phyloP scores from a whole-genome alignment of 2,113 vertebrate species.

The Potamarius usumacintae region DNA sequence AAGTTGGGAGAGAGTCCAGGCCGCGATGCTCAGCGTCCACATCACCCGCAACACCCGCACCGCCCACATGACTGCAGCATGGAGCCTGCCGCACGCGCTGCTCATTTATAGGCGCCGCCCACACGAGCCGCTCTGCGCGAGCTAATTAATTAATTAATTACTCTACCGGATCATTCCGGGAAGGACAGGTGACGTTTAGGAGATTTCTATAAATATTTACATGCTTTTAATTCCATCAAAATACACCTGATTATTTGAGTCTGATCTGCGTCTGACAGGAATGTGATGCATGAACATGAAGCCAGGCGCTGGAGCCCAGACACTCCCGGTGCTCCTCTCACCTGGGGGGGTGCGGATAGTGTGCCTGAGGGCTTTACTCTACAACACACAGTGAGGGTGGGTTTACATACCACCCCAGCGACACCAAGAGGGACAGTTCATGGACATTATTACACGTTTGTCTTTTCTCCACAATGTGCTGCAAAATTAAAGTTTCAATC shows the following conservation, averaged over 20 bases:
- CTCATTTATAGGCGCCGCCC: not conserved
- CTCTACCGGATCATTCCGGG: not conserved
- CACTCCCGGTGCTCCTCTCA: too few species aligned
- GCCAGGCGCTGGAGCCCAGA: too few species aligned
- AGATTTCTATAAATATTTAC: not conserved
- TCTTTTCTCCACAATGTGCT: too few species aligned
- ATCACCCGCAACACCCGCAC: constrained; percentile 2
- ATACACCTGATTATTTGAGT: not conserved
- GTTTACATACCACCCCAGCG: not conserved
- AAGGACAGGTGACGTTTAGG: fast-evolving
- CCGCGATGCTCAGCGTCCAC: not conserved
- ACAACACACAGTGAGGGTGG: not conserved
- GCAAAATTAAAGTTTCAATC: not conserved
- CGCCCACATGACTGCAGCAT: not conserved
- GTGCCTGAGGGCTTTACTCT: not conserved
- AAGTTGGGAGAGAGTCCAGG: constrained; percentile 18
- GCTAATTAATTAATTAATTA: not conserved
- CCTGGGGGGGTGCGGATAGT: not conserved
- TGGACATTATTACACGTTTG: too few species aligned
- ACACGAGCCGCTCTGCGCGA: not conserved
- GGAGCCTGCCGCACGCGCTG: not conserved
- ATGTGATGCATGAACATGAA: not conserved
- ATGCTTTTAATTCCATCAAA: not conserved
- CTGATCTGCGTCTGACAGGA: not conserved
- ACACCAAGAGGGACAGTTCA: not conserved